Conservation (phyloP, 2,113 vertebrate genomes). For the Apus apus region DNA sequence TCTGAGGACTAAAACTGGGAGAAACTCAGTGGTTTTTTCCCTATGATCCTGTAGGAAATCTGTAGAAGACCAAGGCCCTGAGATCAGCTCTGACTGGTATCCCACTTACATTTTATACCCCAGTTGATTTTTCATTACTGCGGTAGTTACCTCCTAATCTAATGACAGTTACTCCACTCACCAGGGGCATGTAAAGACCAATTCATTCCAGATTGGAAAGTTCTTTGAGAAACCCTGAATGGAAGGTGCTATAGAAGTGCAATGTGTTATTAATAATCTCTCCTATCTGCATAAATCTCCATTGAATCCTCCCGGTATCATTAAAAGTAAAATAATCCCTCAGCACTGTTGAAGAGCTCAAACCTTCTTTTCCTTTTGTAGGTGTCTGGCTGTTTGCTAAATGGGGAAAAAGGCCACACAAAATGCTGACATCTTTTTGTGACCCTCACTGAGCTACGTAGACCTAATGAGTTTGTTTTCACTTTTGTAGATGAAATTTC, state of each 20-base stretch:
- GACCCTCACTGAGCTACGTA: constrained; percentile 60
- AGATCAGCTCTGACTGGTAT: neutral
- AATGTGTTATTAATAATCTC: constrained; percentile 68
- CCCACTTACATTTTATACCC: constrained; percentile 1
- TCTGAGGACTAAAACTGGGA: neutral
- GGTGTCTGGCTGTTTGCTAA: constrained; percentile 36
- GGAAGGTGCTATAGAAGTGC: constrained; percentile 62
- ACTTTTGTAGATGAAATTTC: constrained; percentile 71
- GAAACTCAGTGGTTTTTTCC: neutral
- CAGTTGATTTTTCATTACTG: constrained; percentile 57
- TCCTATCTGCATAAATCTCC: constrained; percentile 66
- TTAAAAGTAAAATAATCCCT: constrained; percentile 68
- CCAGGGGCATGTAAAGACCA: constrained; percentile 65
- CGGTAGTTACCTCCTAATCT: constrained; percentile 67
- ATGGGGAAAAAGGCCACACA: constrained; percentile 73
- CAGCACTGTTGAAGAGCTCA: constrained; percentile 37
- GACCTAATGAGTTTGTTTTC: constrained; percentile 77
- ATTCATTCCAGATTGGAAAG: constrained; percentile 69
- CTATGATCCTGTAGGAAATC: neutral
- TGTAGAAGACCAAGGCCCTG: constrained; percentile 2
- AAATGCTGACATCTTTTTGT: constrained; percentile 58
- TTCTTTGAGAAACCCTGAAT: constrained; percentile 65
- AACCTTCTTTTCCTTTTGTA: constrained; percentile 45
- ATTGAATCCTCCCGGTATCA: constrained; percentile 48
- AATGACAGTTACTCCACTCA: constrained; percentile 65